A percentile compares a stretch with the other conserved stretches of the same genome.
These are phyloP conservation scores for Drosophila gaucha DNA, from an alignment of 2,888 invertebrate genomes.

Conservation along the genomic window DNA sequence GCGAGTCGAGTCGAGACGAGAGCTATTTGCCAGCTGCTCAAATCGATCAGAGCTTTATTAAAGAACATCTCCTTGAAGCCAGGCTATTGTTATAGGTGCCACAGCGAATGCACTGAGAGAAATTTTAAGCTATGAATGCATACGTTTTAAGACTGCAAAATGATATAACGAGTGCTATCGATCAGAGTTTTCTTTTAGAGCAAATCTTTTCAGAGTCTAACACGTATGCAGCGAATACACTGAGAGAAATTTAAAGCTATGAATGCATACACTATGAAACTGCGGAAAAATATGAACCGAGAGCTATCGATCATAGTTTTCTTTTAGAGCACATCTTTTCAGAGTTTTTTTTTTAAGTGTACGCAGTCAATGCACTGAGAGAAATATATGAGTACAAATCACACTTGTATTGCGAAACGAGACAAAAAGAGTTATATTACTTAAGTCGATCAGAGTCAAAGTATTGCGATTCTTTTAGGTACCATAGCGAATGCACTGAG, in stretches of 20 bases:
- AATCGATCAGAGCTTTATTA: constrained; percentile 24
- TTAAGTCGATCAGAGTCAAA: no score
- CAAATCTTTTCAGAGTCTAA: constrained; percentile 8
- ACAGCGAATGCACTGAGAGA: constrained; percentile 13
- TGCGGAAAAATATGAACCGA: no score
- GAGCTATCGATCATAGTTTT: constrained; percentile 26
- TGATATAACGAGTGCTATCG: no score
- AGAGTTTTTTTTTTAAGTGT: background rate
- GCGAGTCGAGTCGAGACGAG: constrained; percentile 26
- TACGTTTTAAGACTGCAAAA: no score
- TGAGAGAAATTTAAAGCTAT: background rate
- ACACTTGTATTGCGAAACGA: no score
- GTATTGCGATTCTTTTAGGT: no score
- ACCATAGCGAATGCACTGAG: no score
- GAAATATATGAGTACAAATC: no score
- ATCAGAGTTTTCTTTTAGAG: constrained; percentile 30
- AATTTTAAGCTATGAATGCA: background rate
- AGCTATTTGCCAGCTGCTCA: constrained; percentile 46
- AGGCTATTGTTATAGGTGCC: constrained; percentile 9
- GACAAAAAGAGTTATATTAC: no score
- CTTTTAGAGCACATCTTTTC: constrained; percentile 26
- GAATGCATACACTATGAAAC: background rate
- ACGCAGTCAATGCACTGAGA: constrained; percentile 9
- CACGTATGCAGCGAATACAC: constrained; percentile 3
- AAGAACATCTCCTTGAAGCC: constrained; percentile 28